Evolutionary conservation across 2,797 vertebrate genomes (phyloP).

Genomic region (Epinephelus malabaricus): DNA sequence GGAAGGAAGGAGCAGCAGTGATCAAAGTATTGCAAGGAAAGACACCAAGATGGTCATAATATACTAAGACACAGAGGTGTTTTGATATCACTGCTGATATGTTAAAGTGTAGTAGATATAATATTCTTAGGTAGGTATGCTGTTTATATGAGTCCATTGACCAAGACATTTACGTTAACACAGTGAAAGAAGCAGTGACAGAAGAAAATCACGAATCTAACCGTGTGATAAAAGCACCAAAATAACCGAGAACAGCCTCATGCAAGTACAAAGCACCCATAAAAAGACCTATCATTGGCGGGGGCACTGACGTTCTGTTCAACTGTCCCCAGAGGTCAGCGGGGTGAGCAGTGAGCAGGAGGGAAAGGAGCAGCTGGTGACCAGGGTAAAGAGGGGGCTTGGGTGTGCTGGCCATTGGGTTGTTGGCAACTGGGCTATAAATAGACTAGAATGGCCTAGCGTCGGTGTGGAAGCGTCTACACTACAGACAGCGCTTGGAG

Average conservation of each 20-base stretch:
- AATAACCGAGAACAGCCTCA: not conserved
- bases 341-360: slow-evolving; percentile 35
- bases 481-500: slow-evolving; percentile 45
- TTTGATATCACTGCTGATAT: too few relatives aligned
- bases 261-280: not conserved
- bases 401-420: slow-evolving; percentile 47
- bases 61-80: too few relatives aligned
- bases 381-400: slow-evolving; percentile 51
- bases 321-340: slow-evolving; percentile 41
- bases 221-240: slow-evolving; percentile 10
- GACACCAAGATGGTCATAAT: too few relatives aligned
- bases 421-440: slow-evolving; percentile 61
- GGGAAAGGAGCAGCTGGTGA: slow-evolving; percentile 75
- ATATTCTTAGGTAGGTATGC: too few relatives aligned
- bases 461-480: slow-evolving; percentile 36
- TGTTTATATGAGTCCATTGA: not conserved
- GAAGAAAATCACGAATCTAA: not conserved
- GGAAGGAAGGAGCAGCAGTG: too few relatives aligned
- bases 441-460: slow-evolving; percentile 55
- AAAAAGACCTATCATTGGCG: not conserved
- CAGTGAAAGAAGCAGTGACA: not conserved
- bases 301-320: not conserved
- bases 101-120: too few relatives aligned
- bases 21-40: too few relatives aligned
- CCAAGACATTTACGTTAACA: not conserved